Base-by-base conservation (phyloP, 2,888 invertebrate genomes). In the Cantharis lateralis region DNA sequence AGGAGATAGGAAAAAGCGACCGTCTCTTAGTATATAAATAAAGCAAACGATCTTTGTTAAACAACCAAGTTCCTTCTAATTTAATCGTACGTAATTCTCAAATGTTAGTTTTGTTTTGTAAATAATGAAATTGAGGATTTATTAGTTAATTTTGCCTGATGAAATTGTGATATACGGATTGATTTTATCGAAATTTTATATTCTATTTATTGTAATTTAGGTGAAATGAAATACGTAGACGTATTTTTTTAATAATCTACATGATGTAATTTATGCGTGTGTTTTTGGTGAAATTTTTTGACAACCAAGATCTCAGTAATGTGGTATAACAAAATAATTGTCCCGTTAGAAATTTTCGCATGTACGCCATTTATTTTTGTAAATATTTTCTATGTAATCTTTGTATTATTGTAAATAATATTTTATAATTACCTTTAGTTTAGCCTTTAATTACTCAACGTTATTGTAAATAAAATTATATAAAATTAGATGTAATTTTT, bases 1-100 rank as follows among this genome's bases (percentile, higher is more conserved):
- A 86, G 93, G 92, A 80, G 94, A 94, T 82, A 89, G 94, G 81
- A 94, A 94, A 89, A 94, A 94, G 89, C 90, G 94, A 83, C 94
- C 94, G 24, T 94, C 94, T 62, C 90, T 94, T 82, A 94, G 94
- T 87, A 94, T 94, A 90, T 94, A 91, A 91, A 66, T 70, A 18
- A 48, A 20, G 20, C 18, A 24, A 20, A 66, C 64, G 24, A 66
- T n/a, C 18, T 66, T 66, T 20, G 18, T 66, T 66, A 9, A 9
- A 20, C 24, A 66, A 66, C 18, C 16, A 66, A 66, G 64, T 66
- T 66, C 64, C 64, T 66, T 16, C 64, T 24, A 66, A 24, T 66
- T 20, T 18, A 66, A 20, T 66, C 20, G 18, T 66, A 66, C 64
- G 64, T 66, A 66, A 24, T 66, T 66, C 18, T 66, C 64, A 20